phyloP scores from a whole-genome alignment of 1,140 invertebrate species.

The Apolygus lucorum region DNA sequence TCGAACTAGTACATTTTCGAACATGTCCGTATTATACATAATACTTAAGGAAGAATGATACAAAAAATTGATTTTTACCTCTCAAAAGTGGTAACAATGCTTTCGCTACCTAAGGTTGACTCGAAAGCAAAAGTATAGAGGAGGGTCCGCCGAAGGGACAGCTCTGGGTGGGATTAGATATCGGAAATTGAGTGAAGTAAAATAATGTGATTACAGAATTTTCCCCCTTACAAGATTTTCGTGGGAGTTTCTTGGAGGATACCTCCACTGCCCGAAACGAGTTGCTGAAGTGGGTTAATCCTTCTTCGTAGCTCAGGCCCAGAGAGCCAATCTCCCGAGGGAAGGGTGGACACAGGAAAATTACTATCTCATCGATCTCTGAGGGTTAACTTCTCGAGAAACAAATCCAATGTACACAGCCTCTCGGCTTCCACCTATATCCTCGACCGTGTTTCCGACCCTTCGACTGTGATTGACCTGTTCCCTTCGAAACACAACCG shows the following conservation, averaged over 20 bases:
- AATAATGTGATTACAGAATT: slow-evolving; percentile 13
- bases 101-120: no score
- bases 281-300: slow-evolving; percentile 15
- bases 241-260: background rate
- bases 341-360: slow-evolving; percentile 13
- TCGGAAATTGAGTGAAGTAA: slow-evolving; percentile 11
- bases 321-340: slow-evolving; percentile 9
- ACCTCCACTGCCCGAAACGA: background rate
- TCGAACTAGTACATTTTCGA: no score
- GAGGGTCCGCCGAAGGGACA: background rate
- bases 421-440: background rate
- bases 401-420: slow-evolving; percentile 11
- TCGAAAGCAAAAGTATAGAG: no score
- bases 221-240: slow-evolving; percentile 3
- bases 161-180: background rate
- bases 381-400: slow-evolving; percentile 13
- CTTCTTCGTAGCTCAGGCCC: background rate
- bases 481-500: no score
- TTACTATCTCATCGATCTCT: slow-evolving; percentile 14
- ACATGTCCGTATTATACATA: no score
- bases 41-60: no score
- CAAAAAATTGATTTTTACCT: no score
- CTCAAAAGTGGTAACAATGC: no score
- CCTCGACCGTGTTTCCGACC: background rate
- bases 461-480: background rate